These are phyloP conservation scores for Pinna nobilis DNA, from an alignment of 1,140 invertebrate species.

Conservation along the genomic window DNA sequence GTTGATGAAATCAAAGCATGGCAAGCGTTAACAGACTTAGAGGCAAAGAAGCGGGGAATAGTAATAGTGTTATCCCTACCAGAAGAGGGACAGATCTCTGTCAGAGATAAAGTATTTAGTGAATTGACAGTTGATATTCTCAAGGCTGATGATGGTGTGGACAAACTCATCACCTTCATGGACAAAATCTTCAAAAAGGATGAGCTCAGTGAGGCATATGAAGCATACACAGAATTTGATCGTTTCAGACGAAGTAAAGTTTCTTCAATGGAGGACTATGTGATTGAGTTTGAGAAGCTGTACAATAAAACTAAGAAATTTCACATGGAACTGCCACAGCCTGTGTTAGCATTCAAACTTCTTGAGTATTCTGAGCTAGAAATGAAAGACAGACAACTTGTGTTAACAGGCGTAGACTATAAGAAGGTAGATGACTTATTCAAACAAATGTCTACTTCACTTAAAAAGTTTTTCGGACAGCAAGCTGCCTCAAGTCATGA, in stretches of 20 bases:
- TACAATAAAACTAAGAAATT: slow-evolving; percentile 46
- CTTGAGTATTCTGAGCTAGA: slow-evolving; percentile 20
- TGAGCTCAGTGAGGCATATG: no score
- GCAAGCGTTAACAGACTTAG: slow-evolving; percentile 37
- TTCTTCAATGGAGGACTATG: no score
- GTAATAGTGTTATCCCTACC: slow-evolving; percentile 38
- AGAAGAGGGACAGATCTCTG: slow-evolving; percentile 35
- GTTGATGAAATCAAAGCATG: slow-evolving; percentile 37
- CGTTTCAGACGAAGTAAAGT: no score
- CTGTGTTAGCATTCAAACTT: slow-evolving; percentile 37
- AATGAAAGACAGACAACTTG: slow-evolving; percentile 35
- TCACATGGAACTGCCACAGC: slow-evolving; percentile 31
- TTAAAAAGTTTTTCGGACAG: slow-evolving; percentile 49
- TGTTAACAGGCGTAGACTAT: slow-evolving; percentile 43
- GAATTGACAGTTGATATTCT: slow-evolving; percentile 35
- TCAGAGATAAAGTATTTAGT: slow-evolving; percentile 44
- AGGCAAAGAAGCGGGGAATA: slow-evolving; percentile 36
- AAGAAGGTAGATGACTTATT: slow-evolving; percentile 22
- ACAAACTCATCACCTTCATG: slow-evolving; percentile 31
- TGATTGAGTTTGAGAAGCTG: slow-evolving; percentile 34
- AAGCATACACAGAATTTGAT: no score
- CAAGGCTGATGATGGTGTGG: slow-evolving; percentile 35
- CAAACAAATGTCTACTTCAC: slow-evolving; percentile 44
- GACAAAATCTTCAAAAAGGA: slow-evolving; percentile 41
- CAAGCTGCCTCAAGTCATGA: no score